phyloP scores from a whole-genome alignment of 2,888 invertebrate species.

The Monoplex corrugatus region DNA sequence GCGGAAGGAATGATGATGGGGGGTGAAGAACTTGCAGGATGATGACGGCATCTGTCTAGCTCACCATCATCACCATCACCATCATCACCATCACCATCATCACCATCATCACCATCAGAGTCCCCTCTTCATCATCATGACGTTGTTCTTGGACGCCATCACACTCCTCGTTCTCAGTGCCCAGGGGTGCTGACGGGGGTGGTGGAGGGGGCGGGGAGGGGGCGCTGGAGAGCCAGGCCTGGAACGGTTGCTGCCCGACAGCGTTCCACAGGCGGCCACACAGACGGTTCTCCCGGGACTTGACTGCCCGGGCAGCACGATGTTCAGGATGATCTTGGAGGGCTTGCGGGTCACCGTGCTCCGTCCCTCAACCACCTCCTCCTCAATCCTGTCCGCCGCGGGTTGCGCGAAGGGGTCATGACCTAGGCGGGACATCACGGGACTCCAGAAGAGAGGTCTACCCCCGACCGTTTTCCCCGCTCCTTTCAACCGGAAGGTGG shows the following conservation, averaged over 20 bases:
- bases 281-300: neutral
- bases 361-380: neutral
- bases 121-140: no score
- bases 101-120: neutral
- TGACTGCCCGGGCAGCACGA: neutral
- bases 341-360: neutral
- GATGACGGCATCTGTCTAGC: neutral
- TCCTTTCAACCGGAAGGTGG: neutral
- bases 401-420: no score
- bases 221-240: neutral
- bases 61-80: neutral
- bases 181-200: neutral
- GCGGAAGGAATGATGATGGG: neutral
- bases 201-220: neutral
- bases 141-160: neutral
- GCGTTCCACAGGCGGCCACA: neutral
- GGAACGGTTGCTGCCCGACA: neutral
- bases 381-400: neutral
- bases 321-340: constrained; percentile 12
- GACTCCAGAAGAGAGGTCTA: neutral
- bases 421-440: neutral
- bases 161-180: neutral
- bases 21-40: neutral
- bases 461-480: no score
- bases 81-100: neutral